Conservation (phyloP, 2,888 invertebrate genomes). For the Troides oblongomaculatus region DNA sequence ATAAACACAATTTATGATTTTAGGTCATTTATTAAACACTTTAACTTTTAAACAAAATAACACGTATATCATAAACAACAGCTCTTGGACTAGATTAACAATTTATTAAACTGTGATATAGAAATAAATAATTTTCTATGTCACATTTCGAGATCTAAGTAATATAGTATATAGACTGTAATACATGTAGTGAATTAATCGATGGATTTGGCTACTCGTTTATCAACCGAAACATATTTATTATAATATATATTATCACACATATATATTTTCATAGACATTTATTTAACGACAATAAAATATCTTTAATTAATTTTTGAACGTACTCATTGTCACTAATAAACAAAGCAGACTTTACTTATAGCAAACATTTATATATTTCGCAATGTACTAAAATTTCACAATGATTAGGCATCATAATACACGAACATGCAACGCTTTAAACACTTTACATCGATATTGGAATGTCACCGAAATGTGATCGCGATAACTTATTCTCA, state of each 20-base stretch:
- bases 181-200: background rate
- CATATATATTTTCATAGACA: conserved; percentile 54
- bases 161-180: background rate
- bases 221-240: background rate
- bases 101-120: conserved; percentile 37
- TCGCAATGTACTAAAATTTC: conserved; percentile 11
- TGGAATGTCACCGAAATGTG: conserved; percentile 26
- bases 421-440: conserved; percentile 12
- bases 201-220: background rate
- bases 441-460: conserved; percentile 12
- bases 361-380: conserved; percentile 8
- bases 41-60: conserved; percentile 54
- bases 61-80: conserved; percentile 65
- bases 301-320: conserved; percentile 32
- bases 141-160: background rate
- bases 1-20: background rate
- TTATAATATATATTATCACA: conserved; percentile 4
- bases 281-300: conserved; percentile 66
- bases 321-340: conserved; percentile 2
- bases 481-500: background rate
- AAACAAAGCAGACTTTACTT: conserved; percentile 18
- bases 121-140: background rate
- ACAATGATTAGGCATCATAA: conserved; percentile 4
- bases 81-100: conserved; percentile 75
- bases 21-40: conserved; percentile 40